Base-by-base conservation (phyloP, 2,797 vertebrate genomes). In the Pterois miles region DNA sequence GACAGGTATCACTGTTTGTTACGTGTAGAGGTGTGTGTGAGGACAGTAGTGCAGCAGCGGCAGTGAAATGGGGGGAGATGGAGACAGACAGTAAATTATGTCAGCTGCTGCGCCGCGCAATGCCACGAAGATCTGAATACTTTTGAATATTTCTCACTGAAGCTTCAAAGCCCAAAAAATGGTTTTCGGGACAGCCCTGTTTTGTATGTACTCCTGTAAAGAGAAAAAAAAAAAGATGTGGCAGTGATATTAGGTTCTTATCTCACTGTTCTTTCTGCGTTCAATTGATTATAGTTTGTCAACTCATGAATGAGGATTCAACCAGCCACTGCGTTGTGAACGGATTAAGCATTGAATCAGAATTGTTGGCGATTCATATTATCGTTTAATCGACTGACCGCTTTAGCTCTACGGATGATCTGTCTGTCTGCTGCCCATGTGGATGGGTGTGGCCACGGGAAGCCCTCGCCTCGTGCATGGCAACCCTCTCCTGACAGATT, bases 401-500 rank as follows among this genome's bases (percentile, higher is more conserved):
- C 27, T 71, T n/a, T 23, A 13, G n/a, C 36, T 67, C 52, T 18
- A 4, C 3, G 27, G 40, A 57, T 56, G 67, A 62, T 60, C 65
- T 46, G 52, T 82, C 68, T 62, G 76, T 83, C 58, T 84, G 72
- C 48, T 57, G 65, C 73, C 57, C 52, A 11, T 73, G 75, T 65
- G 82, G 56, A 84, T 77, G 82, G 83, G 80, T 82, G 83, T 88
- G 88, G 80, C 60, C 10, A 71, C 11, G 6, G 54, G 65, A 62
- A 81, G 74, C 74, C 59, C 38, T 59, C 8, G 46, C 36, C 80
- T 78, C 5, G 34, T 72, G 67, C 82, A 43, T 11, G 46, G 38
- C 79, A 53, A 27, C 78, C 38, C 33, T 56, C 65, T 74, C 50
- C 66, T 87, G 88, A 84, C 88, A 84, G 83, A 90, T 89, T 90